Evolutionary conservation across 2,888 invertebrate genomes (phyloP), one percentile per base, ranked within the genome.

Genomic region (Horisme vitalbata): DNA sequence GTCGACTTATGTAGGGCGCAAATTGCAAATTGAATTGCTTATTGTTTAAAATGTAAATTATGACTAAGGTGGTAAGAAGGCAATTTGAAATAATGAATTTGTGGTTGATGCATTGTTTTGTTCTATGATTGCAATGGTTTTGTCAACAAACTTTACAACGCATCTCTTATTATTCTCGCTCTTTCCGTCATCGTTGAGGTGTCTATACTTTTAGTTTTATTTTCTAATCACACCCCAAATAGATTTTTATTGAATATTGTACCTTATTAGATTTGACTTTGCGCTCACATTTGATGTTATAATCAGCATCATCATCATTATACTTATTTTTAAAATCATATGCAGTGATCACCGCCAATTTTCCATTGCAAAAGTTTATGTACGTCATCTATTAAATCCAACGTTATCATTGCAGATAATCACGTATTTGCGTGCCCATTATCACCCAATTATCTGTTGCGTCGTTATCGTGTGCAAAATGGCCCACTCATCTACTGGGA

Each of bases 1-100:
- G 61, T 65, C 58, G 55, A 61, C 59, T 70, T 77, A 78, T 80
- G 71, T 79, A 61, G 80, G 74, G 73, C 83, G 72, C 78, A 70
- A 75, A 78, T 44, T 48, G 72, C 78, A 70, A 75, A 78, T 44
- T 48, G 38, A 38, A 52, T 47, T 45, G 54, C 46, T 43, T 45
- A 52, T 57, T 52, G 50, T 57, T 57, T 57, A 43, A 46, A 47
- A 52, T 39, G 39, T 45, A 46, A 45, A 36, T n/a, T 49, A 43
- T 57, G 45, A 41, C 39, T 52, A 14, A 34, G 31, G 38, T 44
- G 28, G 35, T 32, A 37, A 34, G 30, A 41, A 43, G 14, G 32
- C 13, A 41, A 50, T 37, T 37, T 41, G 33, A 41, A 45, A 33
- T 39, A 41, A 45, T 39, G 27, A 43, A 32, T 31, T 36, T 43